Percentiles rank a stretch among this genome's conserved stretches.
These are phyloP conservation scores for Drosophila mayri DNA, from an alignment of 1,140 invertebrate genomes.

Conservation along the genomic window DNA sequence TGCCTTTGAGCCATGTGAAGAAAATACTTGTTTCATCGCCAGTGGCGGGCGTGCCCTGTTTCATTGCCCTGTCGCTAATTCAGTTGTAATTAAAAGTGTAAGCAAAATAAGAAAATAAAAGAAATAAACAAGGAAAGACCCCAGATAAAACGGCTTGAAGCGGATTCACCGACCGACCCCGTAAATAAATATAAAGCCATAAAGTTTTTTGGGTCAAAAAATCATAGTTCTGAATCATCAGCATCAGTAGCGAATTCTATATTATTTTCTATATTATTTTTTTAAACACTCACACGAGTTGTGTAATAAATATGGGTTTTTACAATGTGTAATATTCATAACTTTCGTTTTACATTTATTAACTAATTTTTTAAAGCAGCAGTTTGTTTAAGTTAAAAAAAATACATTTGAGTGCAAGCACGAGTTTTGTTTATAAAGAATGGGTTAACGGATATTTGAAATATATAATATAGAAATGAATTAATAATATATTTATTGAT, in stretches of 20 bases:
- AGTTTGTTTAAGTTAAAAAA: neutral
- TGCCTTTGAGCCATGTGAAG: slow-evolving; percentile 10
- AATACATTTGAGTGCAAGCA: neutral
- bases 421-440: too few relatives aligned
- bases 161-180: slow-evolving; percentile 3
- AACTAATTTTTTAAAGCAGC: neutral
- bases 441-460: too few relatives aligned
- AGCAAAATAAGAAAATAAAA: neutral
- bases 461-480: too few relatives aligned
- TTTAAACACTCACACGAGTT: neutral
- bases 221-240: slow-evolving; percentile 7
- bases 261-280: neutral
- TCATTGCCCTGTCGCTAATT: slow-evolving; percentile 16
- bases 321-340: neutral
- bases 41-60: slow-evolving; percentile 23
- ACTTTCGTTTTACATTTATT: neutral
- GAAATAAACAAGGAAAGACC: slow-evolving; percentile 1
- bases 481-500: too few relatives aligned
- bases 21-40: slow-evolving; percentile 31
- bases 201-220: slow-evolving; percentile 14
- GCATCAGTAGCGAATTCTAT: neutral
- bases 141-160: slow-evolving; percentile 1
- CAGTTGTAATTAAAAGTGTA: slow-evolving; percentile 32
- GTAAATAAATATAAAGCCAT: slow-evolving; percentile 1
- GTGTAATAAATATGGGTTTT: neutral